Percentiles rank a stretch among this genome's conserved stretches.
Conservation (phyloP, 2,888 invertebrate species). For the Trissolcus japonicus region DNA sequence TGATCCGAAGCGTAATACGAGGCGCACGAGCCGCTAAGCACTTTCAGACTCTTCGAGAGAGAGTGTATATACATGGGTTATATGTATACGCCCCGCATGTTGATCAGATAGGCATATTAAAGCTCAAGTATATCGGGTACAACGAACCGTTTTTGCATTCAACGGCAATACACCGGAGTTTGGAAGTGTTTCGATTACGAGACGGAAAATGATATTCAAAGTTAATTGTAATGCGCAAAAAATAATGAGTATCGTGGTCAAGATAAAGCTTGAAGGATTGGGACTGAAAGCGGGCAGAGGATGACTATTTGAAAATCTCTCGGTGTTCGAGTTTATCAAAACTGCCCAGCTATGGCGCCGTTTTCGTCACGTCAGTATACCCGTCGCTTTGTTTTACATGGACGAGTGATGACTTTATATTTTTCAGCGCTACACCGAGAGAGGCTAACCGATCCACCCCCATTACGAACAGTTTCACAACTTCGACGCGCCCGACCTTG, state of each 20-base stretch:
- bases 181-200: slow-evolving; percentile 73
- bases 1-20: slow-evolving; percentile 54
- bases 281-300: not conserved
- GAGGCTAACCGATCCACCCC: slow-evolving; percentile 21
- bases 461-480: slow-evolving; percentile 41
- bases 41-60: slow-evolving; percentile 37
- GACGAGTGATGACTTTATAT: slow-evolving; percentile 64
- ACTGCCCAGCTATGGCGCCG: slow-evolving; percentile 19
- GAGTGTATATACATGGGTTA: slow-evolving; percentile 23
- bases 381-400: slow-evolving; percentile 63
- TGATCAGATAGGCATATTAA: slow-evolving; percentile 38
- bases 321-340: slow-evolving; percentile 24
- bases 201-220: slow-evolving; percentile 65
- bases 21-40: slow-evolving; percentile 55
- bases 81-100: slow-evolving; percentile 34
- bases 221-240: not conserved
- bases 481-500: slow-evolving; percentile 59
- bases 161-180: slow-evolving; percentile 60
- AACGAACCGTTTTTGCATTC: slow-evolving; percentile 10
- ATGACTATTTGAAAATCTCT: slow-evolving; percentile 32
- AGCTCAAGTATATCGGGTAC: slow-evolving; percentile 22
- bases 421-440: slow-evolving; percentile 36
- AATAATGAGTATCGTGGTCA: too few species aligned
- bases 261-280: too few species aligned
- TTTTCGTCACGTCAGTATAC: slow-evolving; percentile 41